A percentile compares a stretch with the other conserved stretches of the same genome.
Evolutionary conservation across 2,888 invertebrate species (phyloP).

Genomic region (Embidobia sp.): DNA sequence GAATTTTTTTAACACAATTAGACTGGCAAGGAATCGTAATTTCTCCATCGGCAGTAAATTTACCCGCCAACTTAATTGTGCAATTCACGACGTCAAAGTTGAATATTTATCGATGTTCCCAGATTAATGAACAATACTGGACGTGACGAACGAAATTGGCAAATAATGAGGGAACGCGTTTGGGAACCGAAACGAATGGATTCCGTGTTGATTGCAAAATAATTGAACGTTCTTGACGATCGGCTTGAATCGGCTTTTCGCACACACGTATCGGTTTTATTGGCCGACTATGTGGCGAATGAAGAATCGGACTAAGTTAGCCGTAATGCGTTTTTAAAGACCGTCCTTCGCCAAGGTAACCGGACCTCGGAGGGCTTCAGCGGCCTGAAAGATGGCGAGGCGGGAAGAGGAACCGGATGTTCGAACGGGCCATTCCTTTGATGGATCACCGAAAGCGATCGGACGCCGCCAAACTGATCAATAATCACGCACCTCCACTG

Average conservation of each 20-base stretch:
- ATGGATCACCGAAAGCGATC: slow-evolving; percentile 81
- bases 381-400: slow-evolving; percentile 66
- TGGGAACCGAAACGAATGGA: slow-evolving; percentile 58
- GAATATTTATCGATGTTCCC: slow-evolving; percentile 52
- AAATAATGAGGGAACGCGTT: slow-evolving; percentile 61
- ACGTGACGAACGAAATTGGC: slow-evolving; percentile 53
- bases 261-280: slow-evolving; percentile 78
- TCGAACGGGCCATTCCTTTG: slow-evolving; percentile 71
- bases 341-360: slow-evolving; percentile 74
- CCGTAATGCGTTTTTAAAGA: slow-evolving; percentile 82
- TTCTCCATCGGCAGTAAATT: slow-evolving; percentile 23
- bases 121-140: slow-evolving; percentile 44
- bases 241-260: slow-evolving; percentile 72
- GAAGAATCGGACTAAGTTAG: slow-evolving; percentile 65
- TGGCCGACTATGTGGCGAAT: slow-evolving; percentile 69
- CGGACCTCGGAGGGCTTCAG: slow-evolving; percentile 46
- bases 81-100: slow-evolving; percentile 24
- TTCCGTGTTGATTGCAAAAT: slow-evolving; percentile 79
- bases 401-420: slow-evolving; percentile 67
- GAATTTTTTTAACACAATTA: slow-evolving; percentile 27
- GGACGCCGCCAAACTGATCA: slow-evolving; percentile 80
- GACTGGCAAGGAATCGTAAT: slow-evolving; percentile 34
- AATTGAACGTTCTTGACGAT: slow-evolving; percentile 80
- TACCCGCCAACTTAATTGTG: slow-evolving; percentile 13
- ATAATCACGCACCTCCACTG: slow-evolving; percentile 77